These are phyloP conservation scores for Poeciliopsis infans DNA, from an alignment of 2,797 vertebrate genomes.

Conservation along the genomic window DNA sequence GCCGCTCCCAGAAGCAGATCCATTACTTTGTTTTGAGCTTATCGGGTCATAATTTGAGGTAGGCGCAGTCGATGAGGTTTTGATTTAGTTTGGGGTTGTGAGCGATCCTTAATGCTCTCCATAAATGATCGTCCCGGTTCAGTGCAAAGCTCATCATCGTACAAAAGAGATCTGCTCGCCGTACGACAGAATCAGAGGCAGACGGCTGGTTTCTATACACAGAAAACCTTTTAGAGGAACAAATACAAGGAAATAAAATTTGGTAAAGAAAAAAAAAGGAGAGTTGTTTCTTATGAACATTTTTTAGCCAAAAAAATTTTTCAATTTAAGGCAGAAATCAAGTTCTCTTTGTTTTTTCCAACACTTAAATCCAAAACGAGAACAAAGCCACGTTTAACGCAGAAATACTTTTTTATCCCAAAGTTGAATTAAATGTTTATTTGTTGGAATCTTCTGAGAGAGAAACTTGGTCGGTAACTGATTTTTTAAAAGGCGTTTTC, in stretches of 20 bases:
- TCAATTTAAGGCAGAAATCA: not conserved
- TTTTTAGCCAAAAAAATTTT: not conserved
- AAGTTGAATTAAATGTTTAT: not conserved
- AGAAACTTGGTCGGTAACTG: no score
- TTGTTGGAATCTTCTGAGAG: no score
- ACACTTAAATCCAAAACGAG: not conserved
- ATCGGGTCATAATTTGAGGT: slow-evolving; percentile 51
- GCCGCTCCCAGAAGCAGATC: slow-evolving; percentile 33
- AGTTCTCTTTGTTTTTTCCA: not conserved
- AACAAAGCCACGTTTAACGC: not conserved
- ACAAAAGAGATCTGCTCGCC: slow-evolving; percentile 1
- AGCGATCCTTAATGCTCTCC: slow-evolving; percentile 32
- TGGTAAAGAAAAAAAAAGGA: not conserved
- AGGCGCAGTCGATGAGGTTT: slow-evolving; percentile 40
- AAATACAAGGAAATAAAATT: slow-evolving; percentile 1
- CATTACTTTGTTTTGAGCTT: slow-evolving; percentile 51
- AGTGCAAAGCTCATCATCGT: slow-evolving; percentile 14
- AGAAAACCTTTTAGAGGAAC: not conserved
- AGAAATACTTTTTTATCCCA: not conserved
- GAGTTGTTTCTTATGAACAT: not conserved
- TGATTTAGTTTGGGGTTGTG: slow-evolving; percentile 49
- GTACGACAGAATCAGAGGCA: slow-evolving; percentile 7
- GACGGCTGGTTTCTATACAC: slow-evolving; percentile 17
- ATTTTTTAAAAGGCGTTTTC: no score
- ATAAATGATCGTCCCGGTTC: slow-evolving; percentile 37